A percentile compares a stretch with the other conserved stretches of the same genome.
Conservation (phyloP, 2,113 vertebrate genomes). For the Oreocharis arfaki region DNA sequence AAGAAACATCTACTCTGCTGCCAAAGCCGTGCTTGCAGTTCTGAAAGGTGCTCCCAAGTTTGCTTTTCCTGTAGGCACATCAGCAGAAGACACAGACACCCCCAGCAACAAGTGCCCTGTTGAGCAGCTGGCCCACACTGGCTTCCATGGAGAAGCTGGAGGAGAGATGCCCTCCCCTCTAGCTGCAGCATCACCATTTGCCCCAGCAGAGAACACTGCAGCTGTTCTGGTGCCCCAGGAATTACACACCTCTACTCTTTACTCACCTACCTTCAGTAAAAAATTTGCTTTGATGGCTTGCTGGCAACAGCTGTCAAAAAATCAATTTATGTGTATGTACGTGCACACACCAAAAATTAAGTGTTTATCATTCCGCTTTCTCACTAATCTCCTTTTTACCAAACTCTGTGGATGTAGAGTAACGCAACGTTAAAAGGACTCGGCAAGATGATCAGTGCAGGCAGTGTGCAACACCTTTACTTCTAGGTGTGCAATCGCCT, state of each 20-base stretch:
- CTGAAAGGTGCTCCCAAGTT: not conserved
- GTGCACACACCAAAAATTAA: not conserved
- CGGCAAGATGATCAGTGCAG: not conserved
- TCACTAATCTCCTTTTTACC: not conserved
- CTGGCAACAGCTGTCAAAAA: conserved; percentile 25
- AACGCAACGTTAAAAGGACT: not conserved
- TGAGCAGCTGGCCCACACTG: not conserved
- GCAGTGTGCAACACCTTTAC: not conserved
- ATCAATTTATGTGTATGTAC: not conserved
- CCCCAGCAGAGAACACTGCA: not conserved
- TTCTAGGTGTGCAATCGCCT: not conserved
- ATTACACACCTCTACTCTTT: not conserved
- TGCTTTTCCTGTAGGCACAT: not conserved
- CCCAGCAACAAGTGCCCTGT: not conserved
- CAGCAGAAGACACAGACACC: not conserved
- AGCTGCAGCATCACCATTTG: not conserved
- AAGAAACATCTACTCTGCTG: not conserved
- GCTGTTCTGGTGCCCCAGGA: not conserved
- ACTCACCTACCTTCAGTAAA: not conserved
- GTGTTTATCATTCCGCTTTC: not conserved
- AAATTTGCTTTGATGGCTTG: not conserved
- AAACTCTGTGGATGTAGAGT: not conserved
- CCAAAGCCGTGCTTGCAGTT: not conserved
- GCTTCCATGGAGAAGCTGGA: not conserved
- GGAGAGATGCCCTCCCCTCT: not conserved